These are phyloP conservation scores for Dromas ardeola DNA, from an alignment of 2,113 vertebrate genomes.

Conservation along the genomic window DNA sequence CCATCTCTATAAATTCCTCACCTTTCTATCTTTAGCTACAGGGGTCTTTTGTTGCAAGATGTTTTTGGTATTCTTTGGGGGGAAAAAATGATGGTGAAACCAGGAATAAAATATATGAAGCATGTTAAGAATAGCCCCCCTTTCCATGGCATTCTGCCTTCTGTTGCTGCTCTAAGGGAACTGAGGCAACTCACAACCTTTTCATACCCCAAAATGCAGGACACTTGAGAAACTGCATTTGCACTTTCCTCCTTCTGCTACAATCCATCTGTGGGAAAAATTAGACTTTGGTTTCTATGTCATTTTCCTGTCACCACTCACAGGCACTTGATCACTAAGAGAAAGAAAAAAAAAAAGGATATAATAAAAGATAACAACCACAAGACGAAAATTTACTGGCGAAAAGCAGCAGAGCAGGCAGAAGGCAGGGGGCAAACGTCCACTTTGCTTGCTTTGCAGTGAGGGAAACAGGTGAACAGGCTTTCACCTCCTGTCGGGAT, in stretches of 20 bases:
- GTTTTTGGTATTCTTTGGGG: neutral
- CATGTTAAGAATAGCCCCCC: neutral
- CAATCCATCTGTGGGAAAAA: slow-evolving; percentile 72
- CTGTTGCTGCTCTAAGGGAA: slow-evolving; percentile 23
- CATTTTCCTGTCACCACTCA: slow-evolving; percentile 40
- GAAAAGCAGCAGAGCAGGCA: neutral
- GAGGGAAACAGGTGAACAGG: neutral
- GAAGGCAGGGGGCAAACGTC: neutral
- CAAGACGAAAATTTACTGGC: neutral
- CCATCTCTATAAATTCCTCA: slow-evolving; percentile 36
- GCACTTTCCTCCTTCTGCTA: slow-evolving; percentile 63
- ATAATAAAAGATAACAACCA: neutral
- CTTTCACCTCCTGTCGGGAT: neutral
- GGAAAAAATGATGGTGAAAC: neutral
- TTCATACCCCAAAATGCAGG: slow-evolving; percentile 21
- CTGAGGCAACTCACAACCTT: slow-evolving; percentile 13
- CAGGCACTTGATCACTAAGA: slow-evolving; percentile 4
- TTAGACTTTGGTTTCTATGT: slow-evolving; percentile 30
- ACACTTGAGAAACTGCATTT: slow-evolving; percentile 62
- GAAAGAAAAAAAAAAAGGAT: neutral
- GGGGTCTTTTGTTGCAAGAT: slow-evolving; percentile 23
- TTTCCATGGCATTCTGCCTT: slow-evolving; percentile 11
- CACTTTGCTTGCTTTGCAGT: neutral
- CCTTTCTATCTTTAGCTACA: slow-evolving; percentile 14
- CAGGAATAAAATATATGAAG: slow-evolving; percentile 5